Percentiles rank a stretch among this genome's conserved stretches.
These are phyloP conservation scores for Anhinga rufa DNA, from an alignment of 2,113 vertebrate genomes.

Conservation along the genomic window DNA sequence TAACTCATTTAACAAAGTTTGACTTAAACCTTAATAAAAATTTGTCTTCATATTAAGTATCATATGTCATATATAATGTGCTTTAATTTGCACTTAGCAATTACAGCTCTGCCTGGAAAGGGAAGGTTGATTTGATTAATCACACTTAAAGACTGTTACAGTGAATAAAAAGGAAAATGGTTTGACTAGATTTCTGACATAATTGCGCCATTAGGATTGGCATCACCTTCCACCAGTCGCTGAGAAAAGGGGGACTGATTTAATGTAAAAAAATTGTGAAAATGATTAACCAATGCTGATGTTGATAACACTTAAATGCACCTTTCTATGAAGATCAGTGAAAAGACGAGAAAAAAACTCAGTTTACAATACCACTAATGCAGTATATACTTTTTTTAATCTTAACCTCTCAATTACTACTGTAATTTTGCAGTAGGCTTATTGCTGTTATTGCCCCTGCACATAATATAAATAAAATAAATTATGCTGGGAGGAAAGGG, in stretches of 20 bases:
- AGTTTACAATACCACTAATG: neutral
- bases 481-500: neutral
- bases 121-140: conserved; percentile 74
- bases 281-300: conserved; percentile 59
- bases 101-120: conserved; percentile 63
- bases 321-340: conserved; percentile 47
- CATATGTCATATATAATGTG: conserved; percentile 53
- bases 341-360: neutral
- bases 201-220: conserved; percentile 66
- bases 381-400: neutral
- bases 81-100: conserved; percentile 70
- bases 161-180: conserved; percentile 41
- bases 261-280: conserved; percentile 59
- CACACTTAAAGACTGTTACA: conserved; percentile 63
- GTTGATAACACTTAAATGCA: conserved; percentile 31
- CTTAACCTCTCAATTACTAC: neutral
- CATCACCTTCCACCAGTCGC: conserved; percentile 34
- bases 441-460: neutral
- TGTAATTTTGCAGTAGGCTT: neutral
- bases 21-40: conserved; percentile 55
- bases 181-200: conserved; percentile 65
- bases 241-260: conserved; percentile 47
- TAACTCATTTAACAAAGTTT: conserved; percentile 54
- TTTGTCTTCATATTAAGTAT: conserved; percentile 41
- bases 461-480: neutral